phyloP scores from a whole-genome alignment of 2,797 vertebrate genomes.

The Schizopygopsis malacanthus region DNA sequence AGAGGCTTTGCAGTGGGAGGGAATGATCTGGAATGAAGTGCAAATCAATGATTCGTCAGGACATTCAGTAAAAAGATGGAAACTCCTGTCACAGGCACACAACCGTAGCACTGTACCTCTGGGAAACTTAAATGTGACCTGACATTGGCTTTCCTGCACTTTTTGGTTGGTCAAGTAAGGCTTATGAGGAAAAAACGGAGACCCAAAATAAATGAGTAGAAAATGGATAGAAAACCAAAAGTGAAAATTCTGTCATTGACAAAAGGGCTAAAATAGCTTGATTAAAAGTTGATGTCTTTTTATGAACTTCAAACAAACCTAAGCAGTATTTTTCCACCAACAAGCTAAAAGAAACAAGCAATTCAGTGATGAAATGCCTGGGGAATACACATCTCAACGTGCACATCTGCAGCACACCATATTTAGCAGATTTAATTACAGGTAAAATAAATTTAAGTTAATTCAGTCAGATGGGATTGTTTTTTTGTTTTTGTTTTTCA shows the following conservation, averaged over 20 bases:
- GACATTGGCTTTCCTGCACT: conserved; percentile 1
- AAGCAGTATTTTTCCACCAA: background rate
- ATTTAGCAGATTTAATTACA: background rate
- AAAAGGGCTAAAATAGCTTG: background rate
- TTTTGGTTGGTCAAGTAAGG: background rate
- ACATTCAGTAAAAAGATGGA: conserved; percentile 62
- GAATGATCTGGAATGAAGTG: conserved; percentile 70
- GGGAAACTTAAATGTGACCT: background rate
- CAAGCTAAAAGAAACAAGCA: background rate
- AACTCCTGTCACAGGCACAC: conserved; percentile 24
- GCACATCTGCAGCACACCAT: background rate
- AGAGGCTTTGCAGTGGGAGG: conserved; percentile 42
- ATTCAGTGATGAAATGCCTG: background rate
- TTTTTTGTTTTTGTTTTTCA: background rate
- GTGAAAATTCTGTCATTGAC: background rate
- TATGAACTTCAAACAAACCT: background rate
- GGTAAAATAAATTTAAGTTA: background rate
- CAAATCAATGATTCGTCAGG: conserved; percentile 74
- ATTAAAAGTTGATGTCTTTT: background rate
- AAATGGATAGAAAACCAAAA: background rate
- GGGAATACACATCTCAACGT: background rate
- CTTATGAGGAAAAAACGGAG: background rate
- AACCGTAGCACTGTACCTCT: background rate
- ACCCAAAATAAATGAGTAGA: background rate
- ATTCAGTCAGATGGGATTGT: background rate